phyloP scores from a whole-genome alignment of 2,888 invertebrate genomes.

The Parasteatoda lunata region DNA sequence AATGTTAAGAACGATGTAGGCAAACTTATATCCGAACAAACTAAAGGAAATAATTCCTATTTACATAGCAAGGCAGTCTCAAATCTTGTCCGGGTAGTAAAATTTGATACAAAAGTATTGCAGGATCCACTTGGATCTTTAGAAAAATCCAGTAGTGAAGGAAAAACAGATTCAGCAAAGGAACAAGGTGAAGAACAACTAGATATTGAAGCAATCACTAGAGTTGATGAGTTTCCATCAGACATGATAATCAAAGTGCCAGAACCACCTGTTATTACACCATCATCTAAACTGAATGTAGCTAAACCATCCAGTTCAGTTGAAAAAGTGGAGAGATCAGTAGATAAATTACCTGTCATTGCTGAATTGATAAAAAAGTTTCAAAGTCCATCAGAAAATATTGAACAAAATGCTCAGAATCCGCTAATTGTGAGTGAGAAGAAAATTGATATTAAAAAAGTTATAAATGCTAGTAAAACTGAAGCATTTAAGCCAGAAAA shows the following conservation, averaged over 20 bases:
- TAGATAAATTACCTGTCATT: constrained; percentile 37
- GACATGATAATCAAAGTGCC: not conserved
- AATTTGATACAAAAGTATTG: too few species aligned
- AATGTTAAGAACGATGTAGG: not conserved
- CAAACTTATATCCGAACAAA: not conserved
- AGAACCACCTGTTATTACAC: not conserved
- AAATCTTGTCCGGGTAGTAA: too few species aligned
- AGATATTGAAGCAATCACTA: not conserved
- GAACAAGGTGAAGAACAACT: not conserved
- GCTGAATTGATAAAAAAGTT: constrained; percentile 64
- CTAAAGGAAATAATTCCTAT: not conserved
- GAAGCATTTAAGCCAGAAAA: constrained; percentile 4
- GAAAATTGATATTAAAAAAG: not conserved
- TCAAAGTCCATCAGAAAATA: constrained; percentile 32
- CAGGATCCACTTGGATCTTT: too few species aligned
- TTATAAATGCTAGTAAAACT: not conserved
- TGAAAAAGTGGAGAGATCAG: not conserved
- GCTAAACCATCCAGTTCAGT: too few species aligned
- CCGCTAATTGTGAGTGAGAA: not conserved
- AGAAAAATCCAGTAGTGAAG: too few species aligned
- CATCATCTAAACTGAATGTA: not conserved
- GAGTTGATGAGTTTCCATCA: not conserved
- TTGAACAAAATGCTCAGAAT: not conserved
- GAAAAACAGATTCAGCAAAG: not conserved
- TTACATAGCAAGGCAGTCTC: too few species aligned